Conservation (phyloP, 2,113 vertebrate species). For the Neodon shergylaensis region DNA sequence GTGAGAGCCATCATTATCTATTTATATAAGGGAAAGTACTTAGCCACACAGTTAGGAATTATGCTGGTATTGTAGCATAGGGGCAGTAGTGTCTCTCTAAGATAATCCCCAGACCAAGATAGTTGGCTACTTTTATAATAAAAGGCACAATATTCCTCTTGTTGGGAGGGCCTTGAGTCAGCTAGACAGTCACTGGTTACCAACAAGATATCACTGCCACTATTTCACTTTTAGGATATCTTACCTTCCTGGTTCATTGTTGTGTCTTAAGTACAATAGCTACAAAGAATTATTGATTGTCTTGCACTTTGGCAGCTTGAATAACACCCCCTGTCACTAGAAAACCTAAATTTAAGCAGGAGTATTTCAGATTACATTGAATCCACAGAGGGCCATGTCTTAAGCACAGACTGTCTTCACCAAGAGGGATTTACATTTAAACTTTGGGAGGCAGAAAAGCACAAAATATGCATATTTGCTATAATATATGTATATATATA, state of each 20-base stretch:
- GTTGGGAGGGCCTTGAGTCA: background rate
- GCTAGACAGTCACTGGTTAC: background rate
- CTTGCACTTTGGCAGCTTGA: background rate
- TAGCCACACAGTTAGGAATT: background rate
- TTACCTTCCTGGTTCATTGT: background rate
- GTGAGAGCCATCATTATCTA: background rate
- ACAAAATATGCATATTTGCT: too few relatives aligned
- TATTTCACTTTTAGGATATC: background rate
- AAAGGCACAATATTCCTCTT: background rate
- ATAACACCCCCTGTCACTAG: background rate
- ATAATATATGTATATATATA: too few relatives aligned
- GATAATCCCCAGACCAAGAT: background rate
- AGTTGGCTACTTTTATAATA: background rate
- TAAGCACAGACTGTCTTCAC: background rate
- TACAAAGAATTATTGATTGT: background rate
- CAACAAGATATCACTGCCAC: background rate
- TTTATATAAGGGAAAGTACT: background rate
- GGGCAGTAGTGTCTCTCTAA: background rate
- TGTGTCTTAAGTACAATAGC: background rate
- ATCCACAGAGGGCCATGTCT: background rate
- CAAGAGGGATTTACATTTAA: background rate
- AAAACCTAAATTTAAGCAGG: background rate
- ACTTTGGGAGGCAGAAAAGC: background rate
- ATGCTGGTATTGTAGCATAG: too few relatives aligned
- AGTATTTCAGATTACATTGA: background rate